phyloP scores from a whole-genome alignment of 2,797 vertebrate species.

The Chloroceryle inda region DNA sequence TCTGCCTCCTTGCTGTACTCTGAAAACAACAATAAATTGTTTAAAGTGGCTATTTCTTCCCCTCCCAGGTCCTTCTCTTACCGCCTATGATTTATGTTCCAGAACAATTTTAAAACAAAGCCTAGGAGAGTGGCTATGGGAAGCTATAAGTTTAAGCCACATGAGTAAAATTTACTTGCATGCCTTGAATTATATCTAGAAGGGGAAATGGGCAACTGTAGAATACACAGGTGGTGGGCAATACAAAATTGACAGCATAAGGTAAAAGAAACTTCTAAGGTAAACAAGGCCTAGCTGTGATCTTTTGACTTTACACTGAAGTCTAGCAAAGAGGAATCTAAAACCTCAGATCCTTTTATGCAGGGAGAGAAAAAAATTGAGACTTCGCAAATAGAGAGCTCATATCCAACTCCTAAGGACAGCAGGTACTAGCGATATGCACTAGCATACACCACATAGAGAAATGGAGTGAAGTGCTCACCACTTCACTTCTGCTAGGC shows the following conservation, averaged over 20 bases:
- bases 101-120: background rate
- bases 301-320: background rate
- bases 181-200: background rate
- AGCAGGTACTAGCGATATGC: background rate
- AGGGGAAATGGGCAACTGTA: background rate
- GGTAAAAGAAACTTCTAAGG: background rate
- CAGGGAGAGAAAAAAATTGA: background rate
- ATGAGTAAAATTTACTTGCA: background rate
- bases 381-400: background rate
- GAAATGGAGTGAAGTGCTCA: background rate
- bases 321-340: background rate
- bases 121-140: background rate
- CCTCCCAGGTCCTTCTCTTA: background rate
- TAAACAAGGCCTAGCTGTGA: background rate
- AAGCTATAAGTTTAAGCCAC: background rate
- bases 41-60: background rate
- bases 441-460: background rate
- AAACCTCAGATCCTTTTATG: background rate
- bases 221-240: background rate
- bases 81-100: background rate
- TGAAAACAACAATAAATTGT: conserved; percentile 21
- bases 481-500: background rate
- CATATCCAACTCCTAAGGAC: background rate
- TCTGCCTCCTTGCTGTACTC: background rate
- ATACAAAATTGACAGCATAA: background rate